Evolutionary conservation across 1,140 invertebrate genomes (phyloP).

Genomic region (Yoshiicerus persimilis): DNA sequence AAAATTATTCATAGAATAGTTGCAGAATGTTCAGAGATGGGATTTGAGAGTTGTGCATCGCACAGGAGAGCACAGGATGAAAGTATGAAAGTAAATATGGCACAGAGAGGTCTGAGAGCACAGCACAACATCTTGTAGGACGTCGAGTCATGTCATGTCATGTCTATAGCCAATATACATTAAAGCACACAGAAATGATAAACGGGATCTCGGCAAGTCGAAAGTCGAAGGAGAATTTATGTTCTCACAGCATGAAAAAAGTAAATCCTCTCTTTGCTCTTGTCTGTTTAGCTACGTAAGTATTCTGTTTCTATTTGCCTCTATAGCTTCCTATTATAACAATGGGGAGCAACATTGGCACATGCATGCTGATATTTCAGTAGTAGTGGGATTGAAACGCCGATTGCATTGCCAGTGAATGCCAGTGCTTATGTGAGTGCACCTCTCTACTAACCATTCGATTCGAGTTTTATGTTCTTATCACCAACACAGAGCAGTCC

Average conservation of each 20-base stretch:
- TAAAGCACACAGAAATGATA: constrained; percentile 1
- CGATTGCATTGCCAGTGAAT: not conserved
- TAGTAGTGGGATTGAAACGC: not conserved
- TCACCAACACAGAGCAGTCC: too few species aligned
- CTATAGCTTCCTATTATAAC: not conserved
- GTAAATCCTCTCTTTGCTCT: constrained; percentile 18
- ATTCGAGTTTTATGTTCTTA: too few species aligned
- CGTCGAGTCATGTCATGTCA: constrained; percentile 2
- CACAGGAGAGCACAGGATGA: not conserved
- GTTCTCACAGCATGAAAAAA: constrained; percentile 20
- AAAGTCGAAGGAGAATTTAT: constrained; percentile 22
- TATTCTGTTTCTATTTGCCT: not conserved
- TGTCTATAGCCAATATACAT: constrained; percentile 18
- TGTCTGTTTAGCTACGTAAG: not conserved
- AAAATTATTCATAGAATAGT: not conserved
- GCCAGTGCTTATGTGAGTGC: not conserved
- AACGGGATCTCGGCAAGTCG: constrained; percentile 13
- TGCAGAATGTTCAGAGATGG: not conserved
- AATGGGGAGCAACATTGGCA: not conserved
- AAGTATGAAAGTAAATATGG: constrained; percentile 1
- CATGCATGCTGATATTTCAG: not conserved
- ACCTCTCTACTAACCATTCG: too few species aligned
- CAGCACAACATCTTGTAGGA: not conserved
- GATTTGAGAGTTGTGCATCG: not conserved
- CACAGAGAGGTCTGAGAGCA: not conserved